Evolutionary conservation across 2,797 vertebrate species (phyloP).

Genomic region (Eptatretus atami): DNA sequence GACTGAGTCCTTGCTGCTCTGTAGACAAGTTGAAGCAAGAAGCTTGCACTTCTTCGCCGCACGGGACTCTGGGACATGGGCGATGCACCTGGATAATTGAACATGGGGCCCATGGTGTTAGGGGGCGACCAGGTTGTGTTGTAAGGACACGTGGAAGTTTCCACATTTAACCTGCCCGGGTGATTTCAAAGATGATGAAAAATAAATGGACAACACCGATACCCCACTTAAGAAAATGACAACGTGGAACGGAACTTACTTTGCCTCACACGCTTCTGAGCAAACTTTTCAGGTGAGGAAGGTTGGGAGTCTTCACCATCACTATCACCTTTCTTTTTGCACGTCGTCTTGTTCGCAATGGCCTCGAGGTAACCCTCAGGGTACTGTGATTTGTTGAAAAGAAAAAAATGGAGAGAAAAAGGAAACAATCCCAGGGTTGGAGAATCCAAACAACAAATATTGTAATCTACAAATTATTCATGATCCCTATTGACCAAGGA

Average conservation of each 20-base stretch:
- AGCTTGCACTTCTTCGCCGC: slow-evolving; percentile 45
- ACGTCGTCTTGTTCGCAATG: slow-evolving; percentile 65
- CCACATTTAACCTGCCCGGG: not conserved
- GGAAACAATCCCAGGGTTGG: not conserved
- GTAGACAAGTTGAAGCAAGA: slow-evolving; percentile 42
- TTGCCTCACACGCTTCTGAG: not conserved
- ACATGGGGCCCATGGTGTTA: too few relatives aligned
- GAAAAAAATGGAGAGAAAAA: not conserved
- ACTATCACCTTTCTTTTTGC: slow-evolving; percentile 38
- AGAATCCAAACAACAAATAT: not conserved
- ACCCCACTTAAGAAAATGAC: slow-evolving; percentile 10
- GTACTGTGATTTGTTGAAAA: slow-evolving; percentile 22
- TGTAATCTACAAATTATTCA: not conserved
- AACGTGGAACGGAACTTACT: slow-evolving; percentile 8
- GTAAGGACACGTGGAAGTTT: not conserved
- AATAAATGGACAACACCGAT: slow-evolving; percentile 11
- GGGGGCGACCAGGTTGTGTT: not conserved
- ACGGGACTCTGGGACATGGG: not conserved
- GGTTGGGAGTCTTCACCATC: slow-evolving; percentile 15
- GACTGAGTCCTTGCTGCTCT: slow-evolving; percentile 44
- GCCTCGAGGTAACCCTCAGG: slow-evolving; percentile 71
- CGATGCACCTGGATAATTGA: not conserved
- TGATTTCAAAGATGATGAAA: slow-evolving; percentile 15
- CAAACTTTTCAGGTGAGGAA: not conserved
- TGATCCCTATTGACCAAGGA: not conserved